Evolutionary conservation across 2,113 vertebrate genomes (phyloP), one percentile per base, ranked within the genome.

Genomic region (Hippopotamus amphibius): DNA sequence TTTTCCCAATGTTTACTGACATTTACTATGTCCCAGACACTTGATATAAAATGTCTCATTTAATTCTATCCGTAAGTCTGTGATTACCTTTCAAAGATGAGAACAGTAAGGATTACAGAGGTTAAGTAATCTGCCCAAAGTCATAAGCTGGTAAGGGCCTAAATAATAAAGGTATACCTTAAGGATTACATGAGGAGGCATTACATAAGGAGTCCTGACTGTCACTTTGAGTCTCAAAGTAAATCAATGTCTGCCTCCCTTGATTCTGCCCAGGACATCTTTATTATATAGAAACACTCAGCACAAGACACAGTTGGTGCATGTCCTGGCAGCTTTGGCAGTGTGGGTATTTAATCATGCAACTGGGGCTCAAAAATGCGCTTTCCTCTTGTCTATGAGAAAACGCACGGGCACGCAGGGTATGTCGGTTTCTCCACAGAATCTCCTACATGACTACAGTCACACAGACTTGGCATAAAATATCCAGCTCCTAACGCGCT

Each of bases 71-170:
- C 59, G 26, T 22, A 92, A 90, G 46, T 37, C 33, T 69, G 69
- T 24, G 26, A 72, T 94, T 37, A 90, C 14, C 21, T 82, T 81
- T 96, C 57, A 66, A 97, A 94, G 19, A 33, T 24, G 26, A 65
- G 41, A 92, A 37, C 1, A 61, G 28, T 53, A 57, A 76, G 53
- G 59, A 57, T 37, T 26, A 66, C 0, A 88, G 43, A 90, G 50
- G 43, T 37, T 88, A 81, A 95, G 26, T 17, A 37, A 94, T 46
- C 76, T 91, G 7, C 5, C 21, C 48, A 37, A 24, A 30, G 6
- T 59, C 57, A 88, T 24, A 37, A 88, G 30, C 19, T 37, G 7
- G 24, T 92, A 41, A 33, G n/a, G 24, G 43, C 26, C 30, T 91
- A 71, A 96, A 41, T 61, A 79, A 76, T 26, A 61, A 83, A 7